Conservation (phyloP, 1,140 invertebrate species). For the Drosophila ironensis region DNA sequence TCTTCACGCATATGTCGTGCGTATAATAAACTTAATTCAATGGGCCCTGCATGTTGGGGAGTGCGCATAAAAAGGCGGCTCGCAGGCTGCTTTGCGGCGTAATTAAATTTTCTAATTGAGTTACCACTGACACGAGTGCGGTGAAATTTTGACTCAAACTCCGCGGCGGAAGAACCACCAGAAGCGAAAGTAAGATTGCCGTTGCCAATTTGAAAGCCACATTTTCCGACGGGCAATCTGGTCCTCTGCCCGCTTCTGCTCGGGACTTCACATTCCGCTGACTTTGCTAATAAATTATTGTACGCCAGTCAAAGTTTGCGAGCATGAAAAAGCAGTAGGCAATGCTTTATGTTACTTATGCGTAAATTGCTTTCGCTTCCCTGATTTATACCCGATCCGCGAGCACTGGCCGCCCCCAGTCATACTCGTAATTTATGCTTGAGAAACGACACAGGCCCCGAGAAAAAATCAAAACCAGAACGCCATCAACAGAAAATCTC, state of each 20-base stretch:
- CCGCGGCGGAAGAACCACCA: slow-evolving; percentile 2
- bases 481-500: slow-evolving; percentile 5
- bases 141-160: slow-evolving; percentile 18
- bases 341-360: slow-evolving; percentile 61
- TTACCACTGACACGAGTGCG: slow-evolving; percentile 19
- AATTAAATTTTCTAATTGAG: slow-evolving; percentile 77
- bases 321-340: slow-evolving; percentile 27
- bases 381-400: slow-evolving; percentile 58
- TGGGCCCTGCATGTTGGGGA: slow-evolving; percentile 2
- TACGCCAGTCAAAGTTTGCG: slow-evolving; percentile 51
- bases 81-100: slow-evolving; percentile 8
- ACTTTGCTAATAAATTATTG: slow-evolving; percentile 68
- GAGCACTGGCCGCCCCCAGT: slow-evolving; percentile 36
- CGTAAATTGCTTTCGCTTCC: slow-evolving; percentile 55
- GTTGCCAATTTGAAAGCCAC: slow-evolving; percentile 42
- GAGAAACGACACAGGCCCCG: neutral
- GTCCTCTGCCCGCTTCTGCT: slow-evolving; percentile 10
- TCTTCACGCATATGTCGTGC: slow-evolving; percentile 13
- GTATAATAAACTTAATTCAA: slow-evolving; percentile 26
- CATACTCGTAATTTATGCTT: slow-evolving; percentile 65
- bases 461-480: slow-evolving; percentile 6
- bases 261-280: slow-evolving; percentile 20
- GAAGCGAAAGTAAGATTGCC: slow-evolving; percentile 26
- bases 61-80: slow-evolving; percentile 14
- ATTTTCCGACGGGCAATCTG: slow-evolving; percentile 46